phyloP scores from a whole-genome alignment of 2,797 vertebrate species.

The Phalloptychus januarius region DNA sequence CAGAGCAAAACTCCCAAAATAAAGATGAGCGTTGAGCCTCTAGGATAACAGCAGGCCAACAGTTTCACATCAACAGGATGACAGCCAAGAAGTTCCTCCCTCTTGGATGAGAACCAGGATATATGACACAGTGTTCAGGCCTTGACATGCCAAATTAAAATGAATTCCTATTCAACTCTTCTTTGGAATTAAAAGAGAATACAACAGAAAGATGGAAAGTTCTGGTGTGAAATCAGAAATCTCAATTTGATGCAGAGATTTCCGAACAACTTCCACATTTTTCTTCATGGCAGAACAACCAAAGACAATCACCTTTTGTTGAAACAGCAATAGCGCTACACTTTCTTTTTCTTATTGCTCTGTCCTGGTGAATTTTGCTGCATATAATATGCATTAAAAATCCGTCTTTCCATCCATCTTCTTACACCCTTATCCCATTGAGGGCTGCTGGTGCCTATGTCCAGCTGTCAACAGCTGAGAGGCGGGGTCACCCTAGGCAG shows the following conservation, averaged over 20 bases:
- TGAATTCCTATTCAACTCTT: not conserved
- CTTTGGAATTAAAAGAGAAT: not conserved
- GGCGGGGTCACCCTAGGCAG: too few species aligned
- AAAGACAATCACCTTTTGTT: not conserved
- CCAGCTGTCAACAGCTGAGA: too few species aligned
- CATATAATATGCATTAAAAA: not conserved
- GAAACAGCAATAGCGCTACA: not conserved
- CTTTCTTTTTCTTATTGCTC: not conserved
- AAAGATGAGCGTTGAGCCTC: slow-evolving; percentile 29
- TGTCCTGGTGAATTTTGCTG: not conserved
- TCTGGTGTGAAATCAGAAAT: not conserved
- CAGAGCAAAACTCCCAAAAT: slow-evolving; percentile 24
- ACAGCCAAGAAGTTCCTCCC: slow-evolving; percentile 52
- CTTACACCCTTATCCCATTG: too few species aligned
- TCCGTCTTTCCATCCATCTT: too few species aligned
- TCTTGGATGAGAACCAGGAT: slow-evolving; percentile 49
- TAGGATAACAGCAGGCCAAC: slow-evolving; percentile 48
- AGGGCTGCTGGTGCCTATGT: too few species aligned
- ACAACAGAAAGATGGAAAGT: not conserved
- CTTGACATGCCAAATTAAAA: slow-evolving; percentile 12
- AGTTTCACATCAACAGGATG: slow-evolving; percentile 44
- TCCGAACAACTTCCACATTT: not conserved
- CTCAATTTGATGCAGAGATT: not conserved
- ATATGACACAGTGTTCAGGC: slow-evolving; percentile 23
- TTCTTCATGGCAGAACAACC: not conserved